Conservation (phyloP, 35 echinoderm and acorn worm genomes). For the Heliocidaris erythrogramma region DNA sequence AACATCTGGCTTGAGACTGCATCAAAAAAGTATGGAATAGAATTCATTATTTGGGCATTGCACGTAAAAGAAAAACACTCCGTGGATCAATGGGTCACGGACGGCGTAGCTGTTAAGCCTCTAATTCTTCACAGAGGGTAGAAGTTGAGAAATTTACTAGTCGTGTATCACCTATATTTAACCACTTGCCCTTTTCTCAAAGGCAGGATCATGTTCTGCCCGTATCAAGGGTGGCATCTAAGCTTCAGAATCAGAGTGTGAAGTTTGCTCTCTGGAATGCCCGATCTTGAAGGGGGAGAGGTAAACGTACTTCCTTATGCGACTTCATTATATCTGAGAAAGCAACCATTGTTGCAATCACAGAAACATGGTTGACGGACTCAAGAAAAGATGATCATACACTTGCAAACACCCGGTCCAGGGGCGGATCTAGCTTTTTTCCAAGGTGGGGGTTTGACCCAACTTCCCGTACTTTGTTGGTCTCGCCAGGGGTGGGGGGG, state of each 20-base stretch:
- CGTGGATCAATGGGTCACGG: not conserved
- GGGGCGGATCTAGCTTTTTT: too few species aligned
- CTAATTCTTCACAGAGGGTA: too few species aligned
- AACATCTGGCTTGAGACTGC: not conserved
- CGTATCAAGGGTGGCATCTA: not conserved
- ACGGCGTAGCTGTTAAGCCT: too few species aligned
- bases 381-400: not conserved
- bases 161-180: not conserved
- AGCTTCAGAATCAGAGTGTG: not conserved
- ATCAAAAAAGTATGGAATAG: not conserved
- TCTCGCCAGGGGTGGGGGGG: too few species aligned
- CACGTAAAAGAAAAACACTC: not conserved
- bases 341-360: not conserved
- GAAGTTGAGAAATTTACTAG: too few species aligned
- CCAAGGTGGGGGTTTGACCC: too few species aligned
- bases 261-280: slow-evolving; percentile 34
- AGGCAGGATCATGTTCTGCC: not conserved
- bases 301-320: not conserved
- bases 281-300: not conserved
- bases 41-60: not conserved
- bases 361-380: slow-evolving; percentile 20
- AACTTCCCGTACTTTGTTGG: too few species aligned
- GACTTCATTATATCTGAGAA: not conserved
- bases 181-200: not conserved
- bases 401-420: slow-evolving; percentile 13